Percentiles rank a stretch among this genome's conserved stretches.
Evolutionary conservation across 2,888 invertebrate species (phyloP).

Genomic region (Slavum lentiscoides): DNA sequence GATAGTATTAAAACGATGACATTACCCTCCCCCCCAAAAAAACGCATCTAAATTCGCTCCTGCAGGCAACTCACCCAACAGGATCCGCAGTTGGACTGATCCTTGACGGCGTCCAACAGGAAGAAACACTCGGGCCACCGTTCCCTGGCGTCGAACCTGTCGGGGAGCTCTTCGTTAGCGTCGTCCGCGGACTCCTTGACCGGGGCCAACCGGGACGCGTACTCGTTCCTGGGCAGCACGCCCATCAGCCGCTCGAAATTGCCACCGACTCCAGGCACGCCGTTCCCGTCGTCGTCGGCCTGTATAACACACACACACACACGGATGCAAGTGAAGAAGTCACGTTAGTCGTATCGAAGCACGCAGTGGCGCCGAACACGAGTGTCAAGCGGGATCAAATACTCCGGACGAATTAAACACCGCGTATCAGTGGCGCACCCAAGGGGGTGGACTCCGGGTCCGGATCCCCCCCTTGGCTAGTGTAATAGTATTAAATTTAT

Average conservation of each 20-base stretch:
- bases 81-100: constrained; percentile 71
- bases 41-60: too few relatives aligned
- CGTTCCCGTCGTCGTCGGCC: constrained; percentile 13
- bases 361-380: too few relatives aligned
- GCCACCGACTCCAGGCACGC: neutral
- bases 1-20: too few relatives aligned
- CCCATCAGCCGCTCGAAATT: constrained; percentile 16
- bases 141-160: constrained; percentile 53
- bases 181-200: neutral
- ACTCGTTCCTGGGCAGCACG: constrained; percentile 6
- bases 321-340: neutral
- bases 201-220: constrained; percentile 15
- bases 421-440: too few relatives aligned
- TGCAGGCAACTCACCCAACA: constrained; percentile 73
- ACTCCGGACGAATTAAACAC: too few relatives aligned
- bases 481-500: too few relatives aligned
- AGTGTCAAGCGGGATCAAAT: too few relatives aligned
- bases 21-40: too few relatives aligned
- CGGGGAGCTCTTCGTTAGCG: constrained; percentile 31
- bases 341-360: too few relatives aligned
- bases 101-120: constrained; percentile 49
- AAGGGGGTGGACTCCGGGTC: too few relatives aligned
- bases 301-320: neutral
- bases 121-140: constrained; percentile 53
- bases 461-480: too few relatives aligned